Conservation (phyloP, 2,888 invertebrate species). For the Nomada lathburiana region DNA sequence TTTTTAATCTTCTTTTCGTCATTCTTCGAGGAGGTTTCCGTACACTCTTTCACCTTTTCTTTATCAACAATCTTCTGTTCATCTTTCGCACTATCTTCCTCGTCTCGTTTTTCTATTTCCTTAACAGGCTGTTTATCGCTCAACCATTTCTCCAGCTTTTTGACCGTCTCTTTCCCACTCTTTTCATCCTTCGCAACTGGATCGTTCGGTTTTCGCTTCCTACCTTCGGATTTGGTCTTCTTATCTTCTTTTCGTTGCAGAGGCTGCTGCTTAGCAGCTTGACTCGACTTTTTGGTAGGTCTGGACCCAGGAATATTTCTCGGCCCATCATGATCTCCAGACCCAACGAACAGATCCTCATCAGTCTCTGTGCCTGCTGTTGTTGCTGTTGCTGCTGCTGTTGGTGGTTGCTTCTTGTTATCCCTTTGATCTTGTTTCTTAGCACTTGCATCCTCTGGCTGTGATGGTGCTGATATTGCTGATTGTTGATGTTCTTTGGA, state of each 20-base stretch:
- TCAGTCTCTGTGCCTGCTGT: conserved; percentile 63
- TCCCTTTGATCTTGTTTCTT: conserved; percentile 73
- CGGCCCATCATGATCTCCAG: conserved; percentile 84
- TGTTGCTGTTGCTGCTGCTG: conserved; percentile 57
- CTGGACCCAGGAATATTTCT: conserved; percentile 83
- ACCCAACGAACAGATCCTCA: conserved; percentile 82
- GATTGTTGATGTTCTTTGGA: conserved; percentile 79
- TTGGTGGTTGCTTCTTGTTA: conserved; percentile 70
- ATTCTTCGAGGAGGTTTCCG: conserved; percentile 60
- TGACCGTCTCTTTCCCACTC: conserved; percentile 77
- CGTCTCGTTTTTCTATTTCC: conserved; percentile 81
- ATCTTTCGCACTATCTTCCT: conserved; percentile 66
- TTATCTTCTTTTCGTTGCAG: conserved; percentile 77
- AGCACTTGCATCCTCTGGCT: conserved; percentile 74
- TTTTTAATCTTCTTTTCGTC: conserved; percentile 78
- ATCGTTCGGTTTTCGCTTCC: conserved; percentile 83
- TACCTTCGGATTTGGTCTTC: conserved; percentile 77
- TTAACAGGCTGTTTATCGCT: conserved; percentile 75
- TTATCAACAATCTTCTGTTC: conserved; percentile 54
- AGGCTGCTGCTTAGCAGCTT: conserved; percentile 76
- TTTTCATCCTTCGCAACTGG: conserved; percentile 79
- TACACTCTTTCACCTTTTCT: conserved; percentile 46
- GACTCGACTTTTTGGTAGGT: conserved; percentile 78
- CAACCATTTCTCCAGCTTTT: conserved; percentile 56
- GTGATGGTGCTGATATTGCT: conserved; percentile 83